These are phyloP conservation scores for Bilobella aurantiaca DNA, from an alignment of 1,140 invertebrate genomes.

Conservation along the genomic window DNA sequence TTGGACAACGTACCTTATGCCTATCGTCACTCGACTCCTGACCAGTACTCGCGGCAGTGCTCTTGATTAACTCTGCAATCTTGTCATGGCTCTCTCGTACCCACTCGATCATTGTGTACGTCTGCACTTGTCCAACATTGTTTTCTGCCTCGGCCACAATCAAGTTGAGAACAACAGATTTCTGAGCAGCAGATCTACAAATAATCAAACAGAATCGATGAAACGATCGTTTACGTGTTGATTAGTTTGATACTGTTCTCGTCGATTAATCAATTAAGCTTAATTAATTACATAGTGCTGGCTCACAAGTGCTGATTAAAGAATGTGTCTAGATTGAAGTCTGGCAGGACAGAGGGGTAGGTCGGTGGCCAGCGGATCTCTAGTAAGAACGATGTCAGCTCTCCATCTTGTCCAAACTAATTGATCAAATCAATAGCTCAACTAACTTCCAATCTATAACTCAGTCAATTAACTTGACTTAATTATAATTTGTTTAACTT, in stretches of 20 bases:
- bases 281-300: constrained; percentile 11
- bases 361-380: constrained; percentile 74
- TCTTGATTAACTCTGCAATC: constrained; percentile 52
- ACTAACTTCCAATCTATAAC: neutral
- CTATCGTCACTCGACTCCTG: neutral
- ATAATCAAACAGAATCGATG: neutral
- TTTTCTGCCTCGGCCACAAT: constrained; percentile 62
- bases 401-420: constrained; percentile 51
- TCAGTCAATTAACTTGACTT: neutral
- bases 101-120: constrained; percentile 85
- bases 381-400: constrained; percentile 67
- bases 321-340: constrained; percentile 78
- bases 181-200: constrained; percentile 57
- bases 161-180: constrained; percentile 52
- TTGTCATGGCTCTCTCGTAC: constrained; percentile 60
- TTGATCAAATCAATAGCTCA: constrained; percentile 26
- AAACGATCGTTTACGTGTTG: neutral
- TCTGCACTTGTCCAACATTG: constrained; percentile 81
- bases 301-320: constrained; percentile 89
- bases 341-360: constrained; percentile 73
- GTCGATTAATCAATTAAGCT: too few relatives aligned
- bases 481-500: neutral
- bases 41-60: neutral
- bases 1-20: constrained; percentile 9
- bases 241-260: neutral